Conservation (phyloP, 2,888 invertebrate genomes). For the Harpalus rubripes region DNA sequence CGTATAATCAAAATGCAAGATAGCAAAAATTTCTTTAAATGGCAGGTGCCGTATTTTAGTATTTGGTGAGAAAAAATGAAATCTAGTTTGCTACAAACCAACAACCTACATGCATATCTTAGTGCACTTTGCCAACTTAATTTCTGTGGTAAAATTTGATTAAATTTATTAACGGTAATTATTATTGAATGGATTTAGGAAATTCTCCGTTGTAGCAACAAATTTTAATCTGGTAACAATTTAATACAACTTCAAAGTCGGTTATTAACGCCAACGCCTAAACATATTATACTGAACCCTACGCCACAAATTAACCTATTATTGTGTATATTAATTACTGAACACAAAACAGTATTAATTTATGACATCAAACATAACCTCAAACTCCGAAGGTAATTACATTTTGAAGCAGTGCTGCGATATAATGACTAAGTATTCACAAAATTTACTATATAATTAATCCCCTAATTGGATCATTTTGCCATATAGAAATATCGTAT, state of each 20-base stretch:
- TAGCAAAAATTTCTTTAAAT: too few species aligned
- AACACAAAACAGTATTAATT: slow-evolving; percentile 25
- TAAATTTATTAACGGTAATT: background rate
- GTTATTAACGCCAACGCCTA: slow-evolving; percentile 5
- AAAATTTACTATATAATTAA: slow-evolving; percentile 35
- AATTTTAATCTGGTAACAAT: background rate
- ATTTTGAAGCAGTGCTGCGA: background rate
- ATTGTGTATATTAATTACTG: slow-evolving; percentile 34
- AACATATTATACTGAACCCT: slow-evolving; percentile 7
- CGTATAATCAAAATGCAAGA: too few species aligned
- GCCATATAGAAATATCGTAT: background rate
- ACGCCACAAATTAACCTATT: slow-evolving; percentile 17
- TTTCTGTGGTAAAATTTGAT: too few species aligned
- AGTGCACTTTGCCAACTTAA: too few species aligned
- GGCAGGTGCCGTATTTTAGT: too few species aligned
- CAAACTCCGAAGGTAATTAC: slow-evolving; percentile 15
- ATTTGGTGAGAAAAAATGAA: too few species aligned
- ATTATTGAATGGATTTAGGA: background rate
- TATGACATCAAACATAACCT: slow-evolving; percentile 37
- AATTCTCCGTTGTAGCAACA: background rate
- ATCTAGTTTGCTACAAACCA: too few species aligned
- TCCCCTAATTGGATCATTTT: slow-evolving; percentile 5
- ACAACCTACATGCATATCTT: too few species aligned
- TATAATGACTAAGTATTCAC: slow-evolving; percentile 23
- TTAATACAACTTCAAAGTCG: background rate